Evolutionary conservation across 1,140 invertebrate genomes (phyloP), one percentile per base, ranked within the genome.

Genomic region (Hypothenemus hampei): DNA sequence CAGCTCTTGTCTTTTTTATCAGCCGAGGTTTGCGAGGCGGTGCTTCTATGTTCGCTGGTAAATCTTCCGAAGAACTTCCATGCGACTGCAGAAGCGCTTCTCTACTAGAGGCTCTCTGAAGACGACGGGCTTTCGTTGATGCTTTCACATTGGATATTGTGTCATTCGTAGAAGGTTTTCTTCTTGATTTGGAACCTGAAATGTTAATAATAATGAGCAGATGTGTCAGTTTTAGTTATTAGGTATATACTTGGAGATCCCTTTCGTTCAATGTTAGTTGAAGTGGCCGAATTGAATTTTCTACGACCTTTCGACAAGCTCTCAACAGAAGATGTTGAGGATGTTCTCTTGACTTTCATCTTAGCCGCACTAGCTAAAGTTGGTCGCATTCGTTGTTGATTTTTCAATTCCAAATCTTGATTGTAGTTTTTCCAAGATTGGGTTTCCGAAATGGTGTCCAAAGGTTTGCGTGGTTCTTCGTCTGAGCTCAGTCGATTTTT

Each of bases 11-110:
- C 56, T 68, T 68, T 37, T 64, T 61, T 6, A 67, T 51, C 26
- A 66, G 37, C 52, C 65, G 53, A 18, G 66, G 70, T 58, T 68
- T 73, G 41, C 69, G 62, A 43, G 53, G 47, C 19, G 65, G 65
- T 6, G 59, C 57, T 57, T 73, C 72, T 4, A 65, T 53, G 23
- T 69, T 69, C 3, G 63, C 60, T 5, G 67, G 58, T 11, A 76
- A 53, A 62, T 76, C 75, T 63, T 77, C 75, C 1, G 75, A 77
- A 10, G 75, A 76, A 65, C 74, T 75, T 13, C 72, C 72, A 35
- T 73, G 70, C 3, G 70, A 69, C 44, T 73, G 68, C 4, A 73
- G 57, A 20, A 74, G 56, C 7, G 73, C 70, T 58, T 77, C 75
- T 50, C 75, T 68, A 58, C 73, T 75, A 51, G 65, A 75, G 5